Evolutionary conservation across 2,888 invertebrate genomes (phyloP), one percentile per base, ranked within the genome.

Genomic region (Parthenolecanium corni): DNA sequence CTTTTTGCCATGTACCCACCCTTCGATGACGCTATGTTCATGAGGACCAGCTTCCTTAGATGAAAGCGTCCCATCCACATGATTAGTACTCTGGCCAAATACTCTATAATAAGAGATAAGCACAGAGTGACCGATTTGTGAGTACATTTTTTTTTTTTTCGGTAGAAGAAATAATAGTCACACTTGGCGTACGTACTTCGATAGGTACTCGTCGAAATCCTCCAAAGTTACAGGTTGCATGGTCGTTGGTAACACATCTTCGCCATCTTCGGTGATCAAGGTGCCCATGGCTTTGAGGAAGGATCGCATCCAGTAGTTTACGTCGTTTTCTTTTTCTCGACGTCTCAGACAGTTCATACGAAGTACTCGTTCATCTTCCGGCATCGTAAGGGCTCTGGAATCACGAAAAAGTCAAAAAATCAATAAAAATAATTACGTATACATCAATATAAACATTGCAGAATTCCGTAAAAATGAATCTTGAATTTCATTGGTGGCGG

Each of bases 161-260:
- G n/a, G n/a, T n/a, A n/a, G n/a, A 9, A 31, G 31, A 9, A 9
- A 9, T 6, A 31, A 31, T 6, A 9, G 31, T 31, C 31, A 9
- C 31, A 6, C 31, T 31, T 31, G 31, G 66, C 67, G 64, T 68
- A 77, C 82, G 78, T 78, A 89, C 86, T 89, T 88, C 66, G 86
- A 82, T 63, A 91, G 77, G 71, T 90, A 90, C 73, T 89, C 89
- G 71, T 91, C 89, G 71, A 91, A 91, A 73, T 91, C 90, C 69
- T 91, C 89, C 70, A 90, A 82, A 5, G 89, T 88, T n/a, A 90
- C 86, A 0, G 90, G 90, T 67, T 88, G 88, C 86, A 91, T 89
- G 24, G 82, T 85, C 0, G 88, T 86, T 3, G 87, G 86, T 14
- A 89, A 85, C 56, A 88, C 82, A 67, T 89, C 87, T 69, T 89